Evolutionary conservation across 2,113 vertebrate species (phyloP), one percentile per base, ranked within the genome.

Genomic region (Anarrhichthys ocellatus): DNA sequence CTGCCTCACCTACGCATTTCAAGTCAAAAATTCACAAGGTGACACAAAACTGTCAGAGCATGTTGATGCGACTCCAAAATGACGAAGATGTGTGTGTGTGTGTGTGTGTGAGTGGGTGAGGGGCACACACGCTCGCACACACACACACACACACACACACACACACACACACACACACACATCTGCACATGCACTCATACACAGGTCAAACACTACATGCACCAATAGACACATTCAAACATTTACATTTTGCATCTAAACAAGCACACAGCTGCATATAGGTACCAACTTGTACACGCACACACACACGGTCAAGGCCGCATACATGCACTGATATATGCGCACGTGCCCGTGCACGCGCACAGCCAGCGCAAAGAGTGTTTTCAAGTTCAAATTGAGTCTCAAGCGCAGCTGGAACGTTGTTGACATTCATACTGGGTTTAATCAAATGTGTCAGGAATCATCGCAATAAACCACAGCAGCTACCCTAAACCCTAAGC

Each of bases 11-110:
- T 92, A 92, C 91, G 92, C 91, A 90, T 86, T 88, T 74, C 81
- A 80, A 89, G 91, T 93, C 89, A 91, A 92, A 92, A 89, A 92
- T 86, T 81, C 87, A 92, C 76, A 92, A 90, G 88, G 87, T 93
- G 92, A 92, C 91, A 93, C 89, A 81, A 90, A 94, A 92, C 91
- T 92, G 92, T 92, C 93, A 91, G 72, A 52, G 79, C 81, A 70
- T 9, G 88, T 89, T 91, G 88, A 91, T 82, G 81, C 61, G 48
- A 86, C 79, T 91, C 77, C 85, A 88, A 85, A 76, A 87, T 78
- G 84, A 89, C 48, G 84, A 48, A 42, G 86, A 42, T 76, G 29
- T 77, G 77, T 20, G 38, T 67, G 64, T 13, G 22, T 11, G 22
- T 54, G 22, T 54, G 52, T n/a, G n/a, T 56, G 52, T 75, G 17